Evolutionary conservation across 2,888 invertebrate genomes (phyloP).

Genomic region (Patella ulyssiponensis): DNA sequence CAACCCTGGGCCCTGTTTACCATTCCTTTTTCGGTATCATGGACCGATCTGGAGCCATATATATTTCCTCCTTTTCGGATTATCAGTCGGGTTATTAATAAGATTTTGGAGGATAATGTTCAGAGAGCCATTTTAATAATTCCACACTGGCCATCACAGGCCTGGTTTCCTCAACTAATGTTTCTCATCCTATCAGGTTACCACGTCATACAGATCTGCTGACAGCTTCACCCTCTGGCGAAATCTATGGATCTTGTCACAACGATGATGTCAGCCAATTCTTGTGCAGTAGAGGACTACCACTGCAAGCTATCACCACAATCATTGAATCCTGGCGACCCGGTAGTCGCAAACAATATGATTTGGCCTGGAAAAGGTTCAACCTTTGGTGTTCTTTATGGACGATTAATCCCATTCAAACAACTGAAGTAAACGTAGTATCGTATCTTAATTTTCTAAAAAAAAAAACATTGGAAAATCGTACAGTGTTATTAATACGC

Average conservation of each 20-base stretch:
- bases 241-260: conserved; percentile 20
- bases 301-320: not conserved
- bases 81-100: conserved; percentile 28
- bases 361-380: not conserved
- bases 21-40: conserved; percentile 37
- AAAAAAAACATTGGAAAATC: not conserved
- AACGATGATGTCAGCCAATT: conserved; percentile 28
- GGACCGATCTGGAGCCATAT: conserved; percentile 27
- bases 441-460: too few species aligned
- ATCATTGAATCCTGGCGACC: conserved; percentile 25
- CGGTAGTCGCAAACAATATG: not conserved
- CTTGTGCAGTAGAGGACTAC: conserved; percentile 24
- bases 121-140: conserved; percentile 30
- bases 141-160: conserved; percentile 35
- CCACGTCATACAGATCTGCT: conserved; percentile 33
- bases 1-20: conserved; percentile 24
- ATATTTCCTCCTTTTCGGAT: conserved; percentile 41
- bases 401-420: not conserved
- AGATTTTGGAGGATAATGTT: conserved; percentile 32
- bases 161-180: conserved; percentile 36
- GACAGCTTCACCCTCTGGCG: conserved; percentile 17
- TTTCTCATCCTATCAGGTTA: conserved; percentile 32
- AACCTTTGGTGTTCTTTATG: not conserved
- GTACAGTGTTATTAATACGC: conserved; percentile 7
- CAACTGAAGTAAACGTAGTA: too few species aligned